Conservation (phyloP, 2,113 vertebrate genomes). For the Mormyrus iriodes region DNA sequence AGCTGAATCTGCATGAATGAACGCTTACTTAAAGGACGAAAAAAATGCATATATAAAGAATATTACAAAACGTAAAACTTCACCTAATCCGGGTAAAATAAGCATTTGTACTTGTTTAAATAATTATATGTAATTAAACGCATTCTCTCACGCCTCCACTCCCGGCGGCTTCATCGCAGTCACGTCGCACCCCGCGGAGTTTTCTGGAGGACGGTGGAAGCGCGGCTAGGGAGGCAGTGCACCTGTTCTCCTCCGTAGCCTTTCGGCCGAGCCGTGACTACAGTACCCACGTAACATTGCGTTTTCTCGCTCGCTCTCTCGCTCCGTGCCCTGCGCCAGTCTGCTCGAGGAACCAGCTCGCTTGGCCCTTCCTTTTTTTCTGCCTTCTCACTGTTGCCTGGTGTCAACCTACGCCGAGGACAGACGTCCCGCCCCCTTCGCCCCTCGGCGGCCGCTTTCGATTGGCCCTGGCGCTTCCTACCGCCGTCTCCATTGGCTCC, state of each 20-base stretch:
- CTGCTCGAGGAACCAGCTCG: constrained; percentile 65
- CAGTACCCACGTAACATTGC: constrained; percentile 64
- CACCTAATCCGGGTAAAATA: background rate
- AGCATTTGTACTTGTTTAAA: constrained; percentile 11
- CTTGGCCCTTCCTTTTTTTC: constrained; percentile 51
- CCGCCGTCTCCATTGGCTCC: constrained; percentile 62
- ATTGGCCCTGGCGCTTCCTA: constrained; percentile 57
- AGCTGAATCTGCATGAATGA: background rate
- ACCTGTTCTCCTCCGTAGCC: constrained; percentile 55
- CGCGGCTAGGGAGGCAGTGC: constrained; percentile 40
- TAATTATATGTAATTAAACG: constrained; percentile 7
- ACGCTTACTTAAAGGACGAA: background rate
- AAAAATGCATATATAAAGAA: background rate
- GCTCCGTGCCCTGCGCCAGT: constrained; percentile 60
- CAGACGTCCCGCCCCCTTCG: constrained; percentile 60
- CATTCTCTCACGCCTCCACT: constrained; percentile 8
- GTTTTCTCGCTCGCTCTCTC: constrained; percentile 36
- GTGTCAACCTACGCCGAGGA: constrained; percentile 68
- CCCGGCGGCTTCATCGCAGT: background rate
- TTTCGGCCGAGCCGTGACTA: constrained; percentile 47
- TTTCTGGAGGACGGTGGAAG: constrained; percentile 22
- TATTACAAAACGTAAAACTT: background rate
- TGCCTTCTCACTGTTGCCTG: constrained; percentile 63
- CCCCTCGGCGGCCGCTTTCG: constrained; percentile 55
- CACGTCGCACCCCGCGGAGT: background rate